Evolutionary conservation across 2,888 invertebrate genomes (phyloP).

Genomic region (Patella depressa): DNA sequence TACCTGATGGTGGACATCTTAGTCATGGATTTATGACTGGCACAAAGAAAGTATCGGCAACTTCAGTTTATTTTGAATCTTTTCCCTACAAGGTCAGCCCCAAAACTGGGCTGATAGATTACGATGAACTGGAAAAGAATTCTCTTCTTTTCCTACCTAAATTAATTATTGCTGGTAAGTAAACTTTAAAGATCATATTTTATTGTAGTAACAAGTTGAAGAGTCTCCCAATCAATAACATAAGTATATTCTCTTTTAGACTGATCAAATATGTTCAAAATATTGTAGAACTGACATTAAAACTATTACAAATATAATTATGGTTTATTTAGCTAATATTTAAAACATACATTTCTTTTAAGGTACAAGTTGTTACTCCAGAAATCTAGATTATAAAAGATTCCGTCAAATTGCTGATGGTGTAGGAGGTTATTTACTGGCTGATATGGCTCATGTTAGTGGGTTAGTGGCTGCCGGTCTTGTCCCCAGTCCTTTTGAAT

Average conservation of each 20-base stretch:
- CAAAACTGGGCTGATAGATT: conserved; percentile 90
- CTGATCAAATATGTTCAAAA: not conserved
- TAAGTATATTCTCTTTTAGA: not conserved
- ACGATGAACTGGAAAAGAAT: conserved; percentile 85
- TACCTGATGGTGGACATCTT: conserved; percentile 95
- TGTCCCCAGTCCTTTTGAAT: conserved; percentile 90
- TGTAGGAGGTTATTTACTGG: conserved; percentile 88
- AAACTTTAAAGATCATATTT: not conserved
- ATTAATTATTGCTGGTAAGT: conserved; percentile 87
- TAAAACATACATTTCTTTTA: conserved; percentile 76
- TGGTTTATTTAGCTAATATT: not conserved
- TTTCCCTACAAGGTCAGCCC: conserved; percentile 94
- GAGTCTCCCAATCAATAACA: not conserved
- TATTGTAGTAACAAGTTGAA: not conserved
- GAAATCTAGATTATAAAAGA: conserved; percentile 90
- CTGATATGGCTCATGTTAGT: conserved; percentile 97
- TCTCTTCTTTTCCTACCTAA: conserved; percentile 91
- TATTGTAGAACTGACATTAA: not conserved
- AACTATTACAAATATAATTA: not conserved
- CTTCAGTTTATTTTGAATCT: conserved; percentile 97
- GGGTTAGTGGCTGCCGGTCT: conserved; percentile 92
- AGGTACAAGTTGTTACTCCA: conserved; percentile 91
- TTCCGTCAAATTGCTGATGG: conserved; percentile 83
- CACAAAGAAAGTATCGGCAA: conserved; percentile 93
- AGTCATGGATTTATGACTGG: conserved; percentile 85